Evolutionary conservation across 64 coral and sea anemone species (phyloP).

Genomic region (Stichodactyla mertensii): DNA sequence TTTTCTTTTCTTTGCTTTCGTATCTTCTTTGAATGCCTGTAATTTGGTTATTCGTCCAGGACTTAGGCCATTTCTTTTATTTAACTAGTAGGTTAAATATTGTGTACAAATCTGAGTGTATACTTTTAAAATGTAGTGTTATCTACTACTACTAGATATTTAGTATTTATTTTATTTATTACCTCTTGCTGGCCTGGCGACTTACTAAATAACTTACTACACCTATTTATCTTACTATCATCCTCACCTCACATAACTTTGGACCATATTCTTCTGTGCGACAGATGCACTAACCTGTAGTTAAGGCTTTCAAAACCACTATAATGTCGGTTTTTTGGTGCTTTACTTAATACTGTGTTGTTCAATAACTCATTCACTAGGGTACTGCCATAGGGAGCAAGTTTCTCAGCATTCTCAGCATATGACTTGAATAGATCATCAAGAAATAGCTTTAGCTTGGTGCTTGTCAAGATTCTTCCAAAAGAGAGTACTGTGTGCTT

Average conservation of each 20-base stretch:
- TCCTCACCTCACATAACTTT: constrained; percentile 20
- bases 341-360: constrained; percentile 37
- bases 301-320: constrained; percentile 36
- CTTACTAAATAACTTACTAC: neutral
- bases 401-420: constrained; percentile 29
- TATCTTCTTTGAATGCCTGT: constrained; percentile 22
- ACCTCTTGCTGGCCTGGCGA: neutral
- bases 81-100: constrained; percentile 17
- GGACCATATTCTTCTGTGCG: constrained; percentile 39
- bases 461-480: neutral
- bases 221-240: neutral
- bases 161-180: too few relatives aligned
- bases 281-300: constrained; percentile 28
- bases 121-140: too few relatives aligned
- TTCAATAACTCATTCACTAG: constrained; percentile 28
- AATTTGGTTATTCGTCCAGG: constrained; percentile 32
- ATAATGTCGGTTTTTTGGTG: constrained; percentile 43
- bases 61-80: constrained; percentile 38
- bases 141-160: too few relatives aligned
- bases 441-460: neutral
- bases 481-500: constrained; percentile 14
- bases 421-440: neutral
- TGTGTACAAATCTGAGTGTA: too few relatives aligned
- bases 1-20: constrained; percentile 43
- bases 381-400: constrained; percentile 26